These are phyloP conservation scores for Gymnobelideus leadbeateri DNA, from an alignment of 2,113 vertebrate species.

Conservation along the genomic window DNA sequence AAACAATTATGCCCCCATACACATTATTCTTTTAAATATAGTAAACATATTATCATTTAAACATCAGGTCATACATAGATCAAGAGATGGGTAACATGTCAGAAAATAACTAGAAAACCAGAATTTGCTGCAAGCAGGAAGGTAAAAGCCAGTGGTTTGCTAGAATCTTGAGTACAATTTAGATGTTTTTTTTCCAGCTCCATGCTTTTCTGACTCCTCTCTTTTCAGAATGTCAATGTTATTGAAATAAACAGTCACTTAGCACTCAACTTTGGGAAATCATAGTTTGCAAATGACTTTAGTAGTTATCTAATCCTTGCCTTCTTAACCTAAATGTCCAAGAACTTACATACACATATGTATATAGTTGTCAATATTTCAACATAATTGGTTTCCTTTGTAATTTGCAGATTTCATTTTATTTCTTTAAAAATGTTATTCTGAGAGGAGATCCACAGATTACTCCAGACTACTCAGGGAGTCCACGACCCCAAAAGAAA, in stretches of 20 bases:
- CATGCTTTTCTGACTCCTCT: conserved; percentile 9
- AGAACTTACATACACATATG: background rate
- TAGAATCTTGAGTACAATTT: background rate
- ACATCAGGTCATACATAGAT: background rate
- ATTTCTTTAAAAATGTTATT: background rate
- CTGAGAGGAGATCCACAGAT: background rate
- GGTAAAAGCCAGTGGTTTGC: background rate
- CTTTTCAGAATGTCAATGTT: conserved; percentile 30
- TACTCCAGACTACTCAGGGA: background rate
- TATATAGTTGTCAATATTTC: background rate
- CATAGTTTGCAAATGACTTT: background rate
- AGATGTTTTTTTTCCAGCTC: conserved; percentile 30
- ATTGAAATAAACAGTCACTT: background rate
- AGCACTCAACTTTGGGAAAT: background rate
- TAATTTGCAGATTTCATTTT: background rate
- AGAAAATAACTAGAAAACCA: background rate
- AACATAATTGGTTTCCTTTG: background rate
- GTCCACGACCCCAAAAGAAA: background rate
- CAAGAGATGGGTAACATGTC: background rate
- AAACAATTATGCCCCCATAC: background rate
- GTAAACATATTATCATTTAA: conserved; percentile 27
- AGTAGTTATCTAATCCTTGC: background rate
- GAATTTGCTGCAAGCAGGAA: conserved; percentile 43
- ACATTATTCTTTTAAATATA: background rate
- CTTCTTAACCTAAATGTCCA: background rate